Percentiles rank a stretch among this genome's conserved stretches.
Conservation (phyloP, 2,797 vertebrate species). For the Eremophila alpestris region DNA sequence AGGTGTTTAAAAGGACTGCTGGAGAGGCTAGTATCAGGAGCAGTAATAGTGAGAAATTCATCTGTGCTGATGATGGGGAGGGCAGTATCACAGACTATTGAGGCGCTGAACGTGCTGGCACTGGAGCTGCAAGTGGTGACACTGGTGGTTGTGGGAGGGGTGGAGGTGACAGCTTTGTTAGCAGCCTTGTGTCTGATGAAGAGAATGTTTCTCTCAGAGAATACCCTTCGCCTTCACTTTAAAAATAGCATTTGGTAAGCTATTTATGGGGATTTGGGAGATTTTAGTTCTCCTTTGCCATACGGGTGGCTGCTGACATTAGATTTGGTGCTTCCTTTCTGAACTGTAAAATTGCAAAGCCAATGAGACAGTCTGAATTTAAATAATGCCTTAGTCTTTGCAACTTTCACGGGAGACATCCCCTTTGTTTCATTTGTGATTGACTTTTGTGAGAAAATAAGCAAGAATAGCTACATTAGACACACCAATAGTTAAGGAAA, state of each 20-base stretch:
- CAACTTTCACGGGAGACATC: background rate
- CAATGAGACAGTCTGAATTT: background rate
- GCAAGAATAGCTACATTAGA: background rate
- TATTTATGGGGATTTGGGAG: constrained; percentile 10
- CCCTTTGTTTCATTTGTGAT: background rate
- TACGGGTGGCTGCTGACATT: background rate
- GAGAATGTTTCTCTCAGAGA: background rate
- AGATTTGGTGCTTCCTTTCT: background rate
- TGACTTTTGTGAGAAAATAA: background rate
- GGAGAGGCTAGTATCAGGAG: constrained; percentile 5
- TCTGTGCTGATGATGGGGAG: constrained; percentile 17
- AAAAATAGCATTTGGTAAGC: constrained; percentile 2
- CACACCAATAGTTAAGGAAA: background rate
- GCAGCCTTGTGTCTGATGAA: constrained; percentile 27
- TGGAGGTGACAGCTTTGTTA: constrained; percentile 52
- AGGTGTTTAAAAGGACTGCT: constrained; percentile 60
- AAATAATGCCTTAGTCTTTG: background rate
- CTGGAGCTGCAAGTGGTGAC: constrained; percentile 45
- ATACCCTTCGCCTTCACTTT: background rate
- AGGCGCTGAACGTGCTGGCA: constrained; percentile 5
- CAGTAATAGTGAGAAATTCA: constrained; percentile 34
- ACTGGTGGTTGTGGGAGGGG: constrained; percentile 32
- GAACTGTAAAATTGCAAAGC: background rate
- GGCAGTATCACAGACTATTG: constrained; percentile 11
- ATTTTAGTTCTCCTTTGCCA: background rate